Percentiles rank a stretch among this genome's conserved stretches.
These are phyloP conservation scores for Acarapis woodi DNA, from an alignment of 1,140 invertebrate genomes.

Conservation along the genomic window DNA sequence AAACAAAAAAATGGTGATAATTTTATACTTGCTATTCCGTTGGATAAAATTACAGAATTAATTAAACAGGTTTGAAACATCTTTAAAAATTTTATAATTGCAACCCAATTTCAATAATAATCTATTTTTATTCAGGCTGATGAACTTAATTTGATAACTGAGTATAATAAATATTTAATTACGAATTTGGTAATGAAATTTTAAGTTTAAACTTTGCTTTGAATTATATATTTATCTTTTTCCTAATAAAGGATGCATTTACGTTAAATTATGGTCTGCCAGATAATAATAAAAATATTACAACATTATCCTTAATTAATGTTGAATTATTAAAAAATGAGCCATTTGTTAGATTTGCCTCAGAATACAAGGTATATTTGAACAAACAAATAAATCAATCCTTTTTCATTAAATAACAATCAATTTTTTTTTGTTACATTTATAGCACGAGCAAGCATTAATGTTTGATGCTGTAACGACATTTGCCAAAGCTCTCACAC, in stretches of 20 bases:
- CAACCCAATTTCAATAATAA: neutral
- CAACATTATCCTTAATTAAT: neutral
- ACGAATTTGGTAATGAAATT: conserved; percentile 21
- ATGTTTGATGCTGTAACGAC: conserved; percentile 2
- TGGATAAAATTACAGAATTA: neutral
- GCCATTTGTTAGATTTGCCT: neutral
- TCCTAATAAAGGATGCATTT: neutral
- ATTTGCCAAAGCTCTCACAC: neutral
- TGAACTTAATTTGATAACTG: conserved; percentile 51
- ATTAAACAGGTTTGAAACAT: neutral
- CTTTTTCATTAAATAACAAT: no score
- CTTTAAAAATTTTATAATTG: neutral
- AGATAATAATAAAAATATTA: neutral
- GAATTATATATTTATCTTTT: neutral
- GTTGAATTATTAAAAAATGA: neutral
- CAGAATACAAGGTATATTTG: no score
- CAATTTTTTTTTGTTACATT: neutral
- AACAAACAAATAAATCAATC: no score
- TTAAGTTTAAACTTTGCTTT: no score
- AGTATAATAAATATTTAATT: conserved; percentile 39
- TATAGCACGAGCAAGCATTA: neutral
- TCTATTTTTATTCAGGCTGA: conserved; percentile 26
- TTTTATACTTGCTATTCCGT: neutral
- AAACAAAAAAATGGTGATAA: neutral
- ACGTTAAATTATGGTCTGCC: neutral